Conservation (phyloP, 1,140 invertebrate species). For the Metaphire vulgaris region DNA sequence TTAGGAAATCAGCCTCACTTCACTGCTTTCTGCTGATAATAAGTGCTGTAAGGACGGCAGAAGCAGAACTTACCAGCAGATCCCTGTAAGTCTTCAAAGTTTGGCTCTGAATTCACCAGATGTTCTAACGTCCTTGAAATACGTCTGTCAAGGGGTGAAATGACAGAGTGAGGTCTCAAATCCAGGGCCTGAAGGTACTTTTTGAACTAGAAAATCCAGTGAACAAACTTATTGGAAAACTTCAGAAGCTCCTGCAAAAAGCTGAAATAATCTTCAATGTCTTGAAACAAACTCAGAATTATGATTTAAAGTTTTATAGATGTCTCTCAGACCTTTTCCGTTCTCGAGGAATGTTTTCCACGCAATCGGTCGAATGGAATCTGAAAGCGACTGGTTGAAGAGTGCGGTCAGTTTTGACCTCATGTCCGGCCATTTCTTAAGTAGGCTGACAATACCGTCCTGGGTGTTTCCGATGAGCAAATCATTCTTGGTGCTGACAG, state of each 20-base stretch:
- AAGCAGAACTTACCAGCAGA: conserved; percentile 42
- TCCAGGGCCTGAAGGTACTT: conserved; percentile 44
- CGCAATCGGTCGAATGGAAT: conserved; percentile 38
- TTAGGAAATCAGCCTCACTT: no score
- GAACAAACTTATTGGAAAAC: conserved; percentile 18
- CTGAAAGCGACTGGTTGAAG: conserved; percentile 44
- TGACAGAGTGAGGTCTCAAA: conserved; percentile 41
- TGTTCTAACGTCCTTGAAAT: conserved; percentile 47
- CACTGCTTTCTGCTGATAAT: no score
- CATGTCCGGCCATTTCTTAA: conserved; percentile 49
- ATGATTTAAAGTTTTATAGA: no score
- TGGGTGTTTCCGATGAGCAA: conserved; percentile 39
- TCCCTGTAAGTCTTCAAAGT: conserved; percentile 41
- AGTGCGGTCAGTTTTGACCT: conserved; percentile 43
- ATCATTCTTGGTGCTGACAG: conserved; percentile 44
- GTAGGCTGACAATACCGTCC: conserved; percentile 41
- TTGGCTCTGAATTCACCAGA: conserved; percentile 41
- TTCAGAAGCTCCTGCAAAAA: not conserved
- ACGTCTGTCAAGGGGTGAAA: conserved; percentile 44
- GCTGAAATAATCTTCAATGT: not conserved
- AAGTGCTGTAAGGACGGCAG: no score
- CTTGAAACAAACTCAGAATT: no score
- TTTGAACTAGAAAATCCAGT: conserved; percentile 38
- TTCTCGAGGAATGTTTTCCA: conserved; percentile 47
- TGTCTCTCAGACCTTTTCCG: conserved; percentile 36